Percentiles rank a stretch among this genome's conserved stretches.
Evolutionary conservation across 2,113 vertebrate genomes (phyloP).

Genomic region (Fulmarus glacialis): DNA sequence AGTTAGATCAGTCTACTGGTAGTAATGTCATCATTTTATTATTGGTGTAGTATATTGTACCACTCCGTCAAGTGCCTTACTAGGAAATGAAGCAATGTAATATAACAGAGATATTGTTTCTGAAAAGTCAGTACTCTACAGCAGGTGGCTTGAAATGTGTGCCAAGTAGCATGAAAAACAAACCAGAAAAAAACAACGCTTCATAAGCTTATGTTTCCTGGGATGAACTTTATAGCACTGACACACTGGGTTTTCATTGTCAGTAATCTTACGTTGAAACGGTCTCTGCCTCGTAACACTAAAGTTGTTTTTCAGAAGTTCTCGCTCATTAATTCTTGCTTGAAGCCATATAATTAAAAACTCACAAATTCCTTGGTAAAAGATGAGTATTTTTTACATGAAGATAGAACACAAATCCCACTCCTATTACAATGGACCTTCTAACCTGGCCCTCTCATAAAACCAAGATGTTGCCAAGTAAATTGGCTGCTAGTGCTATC

Average conservation of each 20-base stretch:
- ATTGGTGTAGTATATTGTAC: background rate
- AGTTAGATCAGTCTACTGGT: background rate
- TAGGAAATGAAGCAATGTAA: background rate
- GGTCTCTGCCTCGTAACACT: background rate
- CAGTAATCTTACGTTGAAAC: background rate
- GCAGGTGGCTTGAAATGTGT: background rate
- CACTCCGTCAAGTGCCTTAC: background rate
- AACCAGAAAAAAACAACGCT: background rate
- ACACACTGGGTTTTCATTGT: background rate
- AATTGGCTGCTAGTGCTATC: conserved; percentile 47
- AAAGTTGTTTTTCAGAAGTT: conserved; percentile 14
- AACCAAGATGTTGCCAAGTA: background rate
- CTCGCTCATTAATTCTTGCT: conserved; percentile 37
- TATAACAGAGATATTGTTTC: background rate
- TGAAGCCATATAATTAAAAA: conserved; percentile 21
- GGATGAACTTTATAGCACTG: background rate
- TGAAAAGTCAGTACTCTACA: background rate
- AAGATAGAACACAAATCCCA: background rate
- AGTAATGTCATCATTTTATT: background rate
- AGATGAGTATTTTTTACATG: background rate
- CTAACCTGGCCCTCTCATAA: conserved; percentile 15
- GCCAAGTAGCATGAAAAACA: background rate
- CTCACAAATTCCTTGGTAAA: background rate
- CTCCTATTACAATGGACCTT: background rate
- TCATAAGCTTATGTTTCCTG: background rate